Evolutionary conservation across 1,140 invertebrate species (phyloP).

Genomic region (Sesamia nonagrioides): DNA sequence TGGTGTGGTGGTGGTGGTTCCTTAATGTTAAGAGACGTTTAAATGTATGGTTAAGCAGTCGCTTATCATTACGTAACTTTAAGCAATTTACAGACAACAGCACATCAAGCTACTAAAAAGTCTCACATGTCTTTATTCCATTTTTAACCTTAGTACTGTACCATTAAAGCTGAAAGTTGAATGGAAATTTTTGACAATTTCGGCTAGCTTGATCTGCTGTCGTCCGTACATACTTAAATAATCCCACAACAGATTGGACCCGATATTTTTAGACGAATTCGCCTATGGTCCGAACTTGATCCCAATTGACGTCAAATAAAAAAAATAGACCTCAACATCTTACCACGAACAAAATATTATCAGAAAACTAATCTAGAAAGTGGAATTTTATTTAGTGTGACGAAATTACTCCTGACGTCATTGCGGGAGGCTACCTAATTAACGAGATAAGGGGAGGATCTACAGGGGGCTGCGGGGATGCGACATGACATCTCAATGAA

Average conservation of each 20-base stretch:
- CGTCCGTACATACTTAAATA: too few species aligned
- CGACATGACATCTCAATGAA: constrained; percentile 63
- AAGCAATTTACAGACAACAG: too few species aligned
- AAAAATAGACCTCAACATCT: not conserved
- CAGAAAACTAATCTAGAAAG: constrained; percentile 53
- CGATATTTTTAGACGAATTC: not conserved
- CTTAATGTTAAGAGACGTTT: too few species aligned
- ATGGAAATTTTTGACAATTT: too few species aligned
- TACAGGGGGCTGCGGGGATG: constrained; percentile 34
- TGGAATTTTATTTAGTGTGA: constrained; percentile 56
- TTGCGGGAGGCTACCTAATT: constrained; percentile 60
- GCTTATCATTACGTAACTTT: too few species aligned
- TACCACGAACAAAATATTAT: not conserved
- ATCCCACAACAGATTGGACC: not conserved
- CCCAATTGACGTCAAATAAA: not conserved
- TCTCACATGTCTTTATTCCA: too few species aligned
- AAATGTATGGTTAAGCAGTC: too few species aligned
- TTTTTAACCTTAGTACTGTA: too few species aligned
- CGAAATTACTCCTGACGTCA: constrained; percentile 69
- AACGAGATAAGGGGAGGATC: constrained; percentile 53
- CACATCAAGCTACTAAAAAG: too few species aligned
- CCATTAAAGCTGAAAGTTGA: too few species aligned
- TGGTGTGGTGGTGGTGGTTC: too few species aligned
- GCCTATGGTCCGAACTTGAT: not conserved
- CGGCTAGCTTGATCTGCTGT: too few species aligned